phyloP scores from a whole-genome alignment of 2,113 vertebrate species.

The Datnioides undecimradiatus region DNA sequence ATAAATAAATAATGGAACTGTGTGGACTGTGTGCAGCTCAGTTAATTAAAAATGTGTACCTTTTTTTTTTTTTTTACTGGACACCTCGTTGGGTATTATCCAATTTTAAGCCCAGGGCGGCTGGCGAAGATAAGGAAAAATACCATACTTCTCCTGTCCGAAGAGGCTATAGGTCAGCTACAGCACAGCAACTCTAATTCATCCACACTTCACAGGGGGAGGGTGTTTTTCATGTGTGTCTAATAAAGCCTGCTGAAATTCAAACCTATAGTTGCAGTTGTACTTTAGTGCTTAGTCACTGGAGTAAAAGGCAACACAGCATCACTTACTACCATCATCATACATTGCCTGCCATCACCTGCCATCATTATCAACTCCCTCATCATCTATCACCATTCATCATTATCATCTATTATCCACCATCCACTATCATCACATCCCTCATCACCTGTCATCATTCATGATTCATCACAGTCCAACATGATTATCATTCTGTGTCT shows the following conservation, averaged over 20 bases:
- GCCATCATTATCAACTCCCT: neutral
- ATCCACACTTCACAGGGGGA: neutral
- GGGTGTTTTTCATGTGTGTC: neutral
- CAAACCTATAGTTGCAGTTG: neutral
- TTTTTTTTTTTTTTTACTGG: constrained; percentile 54
- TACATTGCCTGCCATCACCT: no score
- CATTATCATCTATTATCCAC: neutral
- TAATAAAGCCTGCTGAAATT: neutral
- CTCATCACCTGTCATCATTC: neutral
- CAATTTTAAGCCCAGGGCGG: constrained; percentile 13
- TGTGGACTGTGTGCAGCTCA: neutral
- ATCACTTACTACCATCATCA: neutral
- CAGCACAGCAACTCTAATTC: neutral
- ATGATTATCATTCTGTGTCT: no score
- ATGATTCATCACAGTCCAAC: no score
- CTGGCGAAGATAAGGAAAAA: constrained; percentile 26
- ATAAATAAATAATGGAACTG: constrained; percentile 36
- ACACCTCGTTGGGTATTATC: constrained; percentile 8
- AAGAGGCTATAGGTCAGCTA: neutral
- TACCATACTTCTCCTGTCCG: neutral
- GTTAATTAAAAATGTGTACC: constrained; percentile 47
- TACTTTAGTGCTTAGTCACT: neutral
- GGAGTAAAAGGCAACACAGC: neutral
- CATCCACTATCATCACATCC: neutral
- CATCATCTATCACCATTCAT: neutral